Base-by-base conservation (phyloP, 1,140 invertebrate species). In the Conus ventricosus region DNA sequence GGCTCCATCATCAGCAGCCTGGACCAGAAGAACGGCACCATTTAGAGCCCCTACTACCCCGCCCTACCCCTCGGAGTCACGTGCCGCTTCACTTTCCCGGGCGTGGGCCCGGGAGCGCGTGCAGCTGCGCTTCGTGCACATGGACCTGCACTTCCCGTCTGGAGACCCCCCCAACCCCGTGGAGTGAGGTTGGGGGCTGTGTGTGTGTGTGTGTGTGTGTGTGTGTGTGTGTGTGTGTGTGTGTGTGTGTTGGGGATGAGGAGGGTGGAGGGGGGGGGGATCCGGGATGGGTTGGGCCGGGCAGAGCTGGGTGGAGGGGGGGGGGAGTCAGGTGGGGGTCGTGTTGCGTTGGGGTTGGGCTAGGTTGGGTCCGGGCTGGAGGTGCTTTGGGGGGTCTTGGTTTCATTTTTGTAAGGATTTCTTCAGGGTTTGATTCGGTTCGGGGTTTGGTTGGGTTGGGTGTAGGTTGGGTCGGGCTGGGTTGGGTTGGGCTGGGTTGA, bases 1-100 rank as follows among this genome's bases (percentile, higher is more conserved):
- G 92, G 90, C 63, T 67, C 90, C 17, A 91, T 90, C 71, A 91
- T 92, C 57, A 87, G 88, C 67, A 98, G 98, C 95, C 97, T 96
- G 87, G 97, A 97, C 91, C 96, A 96, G 8, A 93, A 92, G 76
- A 97, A 97, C 93, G 98, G 98, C 20, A 97, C 97, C 20, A 98
- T 99, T 93, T 96, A 97, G 84, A 98, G 97, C 51, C 98, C 98
- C 2, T 98, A 98, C 98, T 95, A 98, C 97, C 93, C 98, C 98
- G 0, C 96, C 97, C 60, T 99, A 99, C 95, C 97, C 98, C 0
- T 96, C 98, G 89, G 97, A 98, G 97, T 98, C 0, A 97, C 98
- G 92, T 99, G 98, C 94, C 97, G 98, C 95, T 99, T 98, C 94
- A 98, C 98, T 94, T 99, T 99, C 95, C 96, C 98, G 92, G 98